phyloP scores from a whole-genome alignment of 2,113 vertebrate genomes.

The Notechis scutatus region DNA sequence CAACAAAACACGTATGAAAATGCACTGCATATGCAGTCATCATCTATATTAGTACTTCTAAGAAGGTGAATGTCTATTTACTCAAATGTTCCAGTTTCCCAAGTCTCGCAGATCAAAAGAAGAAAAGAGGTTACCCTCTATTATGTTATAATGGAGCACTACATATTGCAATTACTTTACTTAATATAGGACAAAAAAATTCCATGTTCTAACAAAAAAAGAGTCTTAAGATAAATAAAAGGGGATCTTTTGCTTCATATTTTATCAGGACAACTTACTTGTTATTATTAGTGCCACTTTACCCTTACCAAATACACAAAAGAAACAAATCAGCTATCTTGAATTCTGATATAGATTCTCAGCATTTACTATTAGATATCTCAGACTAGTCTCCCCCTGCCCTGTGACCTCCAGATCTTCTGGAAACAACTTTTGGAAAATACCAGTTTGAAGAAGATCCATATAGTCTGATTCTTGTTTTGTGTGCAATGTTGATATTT shows the following conservation, averaged over 20 bases:
- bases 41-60: background rate
- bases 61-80: slow-evolving; percentile 1
- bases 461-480: background rate
- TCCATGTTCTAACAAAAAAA: slow-evolving; percentile 1
- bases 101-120: background rate
- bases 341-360: background rate
- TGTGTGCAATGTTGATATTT: background rate
- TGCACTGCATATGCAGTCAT: background rate
- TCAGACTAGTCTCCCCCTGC: background rate
- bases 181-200: slow-evolving; percentile 9
- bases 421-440: background rate
- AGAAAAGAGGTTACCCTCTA: background rate
- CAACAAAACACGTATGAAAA: background rate
- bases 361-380: slow-evolving; percentile 21
- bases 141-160: slow-evolving; percentile 3
- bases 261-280: background rate
- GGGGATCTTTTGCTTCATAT: background rate
- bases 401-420: background rate
- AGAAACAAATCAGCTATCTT: background rate
- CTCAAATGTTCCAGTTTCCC: background rate
- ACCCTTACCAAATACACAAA: background rate
- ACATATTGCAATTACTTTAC: slow-evolving; percentile 9
- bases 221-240: background rate
- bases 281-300: background rate
- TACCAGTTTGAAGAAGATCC: background rate